A percentile compares a stretch with the other conserved stretches of the same genome.
Evolutionary conservation across 2,888 invertebrate genomes (phyloP).

Genomic region (Chorisops tibialis): DNA sequence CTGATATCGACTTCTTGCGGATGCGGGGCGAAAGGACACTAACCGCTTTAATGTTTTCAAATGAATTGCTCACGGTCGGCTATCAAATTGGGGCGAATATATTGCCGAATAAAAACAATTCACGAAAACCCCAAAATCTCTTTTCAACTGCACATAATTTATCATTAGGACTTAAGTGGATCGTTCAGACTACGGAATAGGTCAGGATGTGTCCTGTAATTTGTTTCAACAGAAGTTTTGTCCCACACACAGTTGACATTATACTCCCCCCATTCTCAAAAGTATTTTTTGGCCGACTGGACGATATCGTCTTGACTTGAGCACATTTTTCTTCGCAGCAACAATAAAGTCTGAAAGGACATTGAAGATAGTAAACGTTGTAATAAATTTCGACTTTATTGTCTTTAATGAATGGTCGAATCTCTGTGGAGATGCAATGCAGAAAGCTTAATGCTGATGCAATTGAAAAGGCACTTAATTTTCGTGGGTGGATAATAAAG

Average conservation of each 20-base stretch:
- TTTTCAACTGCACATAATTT: slow-evolving; percentile 15
- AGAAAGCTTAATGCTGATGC: too few relatives aligned
- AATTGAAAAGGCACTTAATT: too few relatives aligned
- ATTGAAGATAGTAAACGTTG: background rate
- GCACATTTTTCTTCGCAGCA: background rate
- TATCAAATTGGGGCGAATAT: background rate
- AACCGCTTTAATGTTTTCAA: too few relatives aligned
- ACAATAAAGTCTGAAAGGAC: slow-evolving; percentile 13
- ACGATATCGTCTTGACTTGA: slow-evolving; percentile 7
- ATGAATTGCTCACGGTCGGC: too few relatives aligned
- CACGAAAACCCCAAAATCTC: background rate
- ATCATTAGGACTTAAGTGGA: slow-evolving; percentile 14
- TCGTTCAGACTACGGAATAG: slow-evolving; percentile 4
- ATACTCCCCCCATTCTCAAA: background rate
- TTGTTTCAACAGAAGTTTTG: slow-evolving; percentile 1
- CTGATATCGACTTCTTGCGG: background rate
- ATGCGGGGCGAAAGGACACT: background rate
- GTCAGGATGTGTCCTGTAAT: slow-evolving; percentile 6
- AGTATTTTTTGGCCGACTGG: background rate
- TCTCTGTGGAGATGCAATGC: too few relatives aligned
- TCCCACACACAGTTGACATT: background rate
- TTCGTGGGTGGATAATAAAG: too few relatives aligned
- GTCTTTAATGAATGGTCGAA: slow-evolving; percentile 5
- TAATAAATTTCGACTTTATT: background rate
- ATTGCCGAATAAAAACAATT: background rate